Percentiles rank a stretch among this genome's conserved stretches.
Conservation (phyloP, 1,140 invertebrate genomes). For the silkworm (Bombyx mori) region DNA sequence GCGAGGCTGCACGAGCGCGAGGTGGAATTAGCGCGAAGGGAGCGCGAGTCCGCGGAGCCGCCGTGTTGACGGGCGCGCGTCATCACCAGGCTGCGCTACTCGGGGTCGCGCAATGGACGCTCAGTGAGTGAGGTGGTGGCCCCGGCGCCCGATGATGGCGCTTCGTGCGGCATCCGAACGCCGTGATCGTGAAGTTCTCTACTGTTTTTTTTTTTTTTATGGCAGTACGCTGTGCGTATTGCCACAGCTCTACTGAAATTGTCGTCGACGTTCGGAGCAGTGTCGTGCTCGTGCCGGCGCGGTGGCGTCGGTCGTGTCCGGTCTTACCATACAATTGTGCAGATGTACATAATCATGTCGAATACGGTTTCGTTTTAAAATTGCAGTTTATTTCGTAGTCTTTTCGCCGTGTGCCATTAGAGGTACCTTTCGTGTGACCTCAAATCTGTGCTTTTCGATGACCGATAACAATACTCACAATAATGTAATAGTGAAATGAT, state of each 20-base stretch:
- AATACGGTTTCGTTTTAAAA: conserved; percentile 56
- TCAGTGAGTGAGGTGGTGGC: conserved; percentile 30
- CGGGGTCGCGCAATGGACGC: conserved; percentile 41
- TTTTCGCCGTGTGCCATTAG: conserved; percentile 61
- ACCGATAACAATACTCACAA: conserved; percentile 58
- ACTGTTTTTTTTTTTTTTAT: too few species aligned
- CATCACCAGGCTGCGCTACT: conserved; percentile 21
- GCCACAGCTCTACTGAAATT: too few species aligned
- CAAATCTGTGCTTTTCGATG: conserved; percentile 57
- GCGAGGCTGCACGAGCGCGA: conserved; percentile 41
- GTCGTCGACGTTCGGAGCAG: too few species aligned
- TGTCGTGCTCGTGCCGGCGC: neutral
- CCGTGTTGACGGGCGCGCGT: conserved; percentile 57
- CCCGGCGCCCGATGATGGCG: conserved; percentile 38
- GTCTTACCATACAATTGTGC: conserved; percentile 21
- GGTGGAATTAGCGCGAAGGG: conserved; percentile 36
- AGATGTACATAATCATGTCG: conserved; percentile 56
- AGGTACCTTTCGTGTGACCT: conserved; percentile 59
- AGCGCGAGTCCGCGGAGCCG: conserved; percentile 18
- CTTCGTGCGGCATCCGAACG: neutral
- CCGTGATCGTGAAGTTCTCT: neutral
- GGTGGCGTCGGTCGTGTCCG: neutral
- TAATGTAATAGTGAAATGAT: conserved; percentile 49
- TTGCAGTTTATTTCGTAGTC: conserved; percentile 27
- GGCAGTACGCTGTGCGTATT: too few species aligned